These are phyloP conservation scores for Vulpes vulpes DNA, from an alignment of 2,113 vertebrate species.

Conservation along the genomic window DNA sequence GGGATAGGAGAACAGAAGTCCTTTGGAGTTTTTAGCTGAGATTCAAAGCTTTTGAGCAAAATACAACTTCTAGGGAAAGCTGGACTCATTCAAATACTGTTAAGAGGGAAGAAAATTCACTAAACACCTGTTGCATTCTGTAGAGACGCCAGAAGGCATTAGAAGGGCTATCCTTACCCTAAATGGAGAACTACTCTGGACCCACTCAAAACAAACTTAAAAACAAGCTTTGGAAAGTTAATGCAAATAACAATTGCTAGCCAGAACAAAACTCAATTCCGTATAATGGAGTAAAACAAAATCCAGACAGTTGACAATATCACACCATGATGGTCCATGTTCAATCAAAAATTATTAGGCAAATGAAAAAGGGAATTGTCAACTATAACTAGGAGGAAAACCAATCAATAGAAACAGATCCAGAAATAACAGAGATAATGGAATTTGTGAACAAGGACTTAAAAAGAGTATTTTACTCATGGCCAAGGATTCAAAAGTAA, in stretches of 20 bases:
- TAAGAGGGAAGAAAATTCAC: background rate
- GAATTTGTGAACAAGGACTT: background rate
- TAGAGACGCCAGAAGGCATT: background rate
- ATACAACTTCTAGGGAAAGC: background rate
- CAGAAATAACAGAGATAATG: background rate
- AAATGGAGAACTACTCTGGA: background rate
- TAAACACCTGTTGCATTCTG: background rate
- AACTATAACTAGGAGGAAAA: background rate
- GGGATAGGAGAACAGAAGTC: background rate
- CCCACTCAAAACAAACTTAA: background rate
- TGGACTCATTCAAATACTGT: background rate
- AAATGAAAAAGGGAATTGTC: background rate
- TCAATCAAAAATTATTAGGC: background rate
- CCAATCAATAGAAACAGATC: background rate
- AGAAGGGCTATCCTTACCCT: background rate
- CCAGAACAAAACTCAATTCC: background rate
- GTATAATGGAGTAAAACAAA: background rate
- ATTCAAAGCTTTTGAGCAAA: background rate
- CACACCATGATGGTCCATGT: background rate
- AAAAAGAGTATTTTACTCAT: background rate
- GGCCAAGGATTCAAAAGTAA: background rate
- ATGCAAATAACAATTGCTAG: background rate
- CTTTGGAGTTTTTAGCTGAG: background rate
- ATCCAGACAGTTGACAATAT: background rate
- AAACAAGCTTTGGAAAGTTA: background rate